phyloP scores from a whole-genome alignment of 2,113 vertebrate species.

The Nestor notabilis region DNA sequence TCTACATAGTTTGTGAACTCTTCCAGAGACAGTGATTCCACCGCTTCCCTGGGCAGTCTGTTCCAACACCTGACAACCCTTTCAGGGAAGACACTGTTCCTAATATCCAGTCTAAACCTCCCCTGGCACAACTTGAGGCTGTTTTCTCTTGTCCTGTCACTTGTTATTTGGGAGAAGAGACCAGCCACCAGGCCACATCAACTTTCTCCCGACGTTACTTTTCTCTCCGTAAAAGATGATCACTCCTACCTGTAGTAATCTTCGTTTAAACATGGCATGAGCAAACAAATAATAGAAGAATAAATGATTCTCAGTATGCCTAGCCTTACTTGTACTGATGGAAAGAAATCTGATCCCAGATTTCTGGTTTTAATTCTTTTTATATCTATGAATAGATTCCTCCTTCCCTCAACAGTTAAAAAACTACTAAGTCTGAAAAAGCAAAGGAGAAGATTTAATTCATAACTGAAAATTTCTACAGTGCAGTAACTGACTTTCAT shows the following conservation, averaged over 20 bases:
- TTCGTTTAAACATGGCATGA: neutral
- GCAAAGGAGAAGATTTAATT: neutral
- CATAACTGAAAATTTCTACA: neutral
- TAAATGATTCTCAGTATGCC: neutral
- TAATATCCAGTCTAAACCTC: neutral
- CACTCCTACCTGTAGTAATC: neutral
- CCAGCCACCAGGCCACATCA: neutral
- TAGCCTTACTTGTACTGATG: neutral
- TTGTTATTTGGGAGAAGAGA: neutral
- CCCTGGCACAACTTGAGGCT: neutral
- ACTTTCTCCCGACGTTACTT: neutral
- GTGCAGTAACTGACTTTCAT: neutral
- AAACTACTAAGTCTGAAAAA: neutral
- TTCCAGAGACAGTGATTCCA: neutral
- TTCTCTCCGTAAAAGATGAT: rapidly evolving
- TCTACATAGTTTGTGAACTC: neutral
- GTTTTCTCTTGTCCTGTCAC: neutral
- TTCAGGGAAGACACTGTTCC: neutral
- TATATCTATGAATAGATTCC: neutral
- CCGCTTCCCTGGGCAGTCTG: neutral
- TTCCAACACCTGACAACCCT: neutral
- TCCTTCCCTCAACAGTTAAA: neutral
- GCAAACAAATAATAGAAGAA: neutral
- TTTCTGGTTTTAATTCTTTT: neutral
- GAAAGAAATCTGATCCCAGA: neutral